Conservation (phyloP, 2,113 vertebrate genomes). For the Entelurus aequoreus region DNA sequence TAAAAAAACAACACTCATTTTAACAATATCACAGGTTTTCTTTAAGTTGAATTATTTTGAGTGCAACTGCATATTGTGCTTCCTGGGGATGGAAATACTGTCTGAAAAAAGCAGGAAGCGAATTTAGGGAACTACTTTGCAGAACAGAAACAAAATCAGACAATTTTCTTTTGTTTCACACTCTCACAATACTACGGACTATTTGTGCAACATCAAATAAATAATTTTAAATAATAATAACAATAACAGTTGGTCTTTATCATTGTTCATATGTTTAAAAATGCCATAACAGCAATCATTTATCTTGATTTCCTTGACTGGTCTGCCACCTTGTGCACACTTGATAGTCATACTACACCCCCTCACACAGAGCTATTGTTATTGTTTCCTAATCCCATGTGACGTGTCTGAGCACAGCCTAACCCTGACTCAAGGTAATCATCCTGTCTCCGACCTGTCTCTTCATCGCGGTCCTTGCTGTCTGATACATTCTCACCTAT, state of each 20-base stretch:
- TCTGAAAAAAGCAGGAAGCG: neutral
- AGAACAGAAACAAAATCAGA: constrained; percentile 49
- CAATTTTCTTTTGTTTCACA: constrained; percentile 26
- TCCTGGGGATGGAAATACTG: constrained; percentile 14
- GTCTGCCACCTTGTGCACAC: constrained; percentile 59
- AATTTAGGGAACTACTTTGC: constrained; percentile 46
- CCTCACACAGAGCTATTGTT: constrained; percentile 28
- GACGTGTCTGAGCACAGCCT: constrained; percentile 20
- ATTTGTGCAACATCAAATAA: neutral
- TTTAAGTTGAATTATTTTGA: too few relatives aligned
- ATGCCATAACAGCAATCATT: neutral
- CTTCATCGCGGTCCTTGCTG: constrained; percentile 15
- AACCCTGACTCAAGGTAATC: constrained; percentile 33
- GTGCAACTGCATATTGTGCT: neutral
- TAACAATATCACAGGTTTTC: too few relatives aligned
- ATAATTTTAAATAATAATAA: neutral
- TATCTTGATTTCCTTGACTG: constrained; percentile 26
- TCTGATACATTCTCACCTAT: constrained; percentile 32
- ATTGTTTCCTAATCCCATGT: constrained; percentile 35
- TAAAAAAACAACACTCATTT: too few relatives aligned
- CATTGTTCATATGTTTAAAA: neutral
- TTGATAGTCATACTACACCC: constrained; percentile 6
- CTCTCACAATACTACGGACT: neutral
- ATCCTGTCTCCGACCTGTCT: constrained; percentile 55
- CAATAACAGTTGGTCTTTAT: neutral